Evolutionary conservation across 2,113 vertebrate genomes (phyloP).

Genomic region (Oryzias celebensis): DNA sequence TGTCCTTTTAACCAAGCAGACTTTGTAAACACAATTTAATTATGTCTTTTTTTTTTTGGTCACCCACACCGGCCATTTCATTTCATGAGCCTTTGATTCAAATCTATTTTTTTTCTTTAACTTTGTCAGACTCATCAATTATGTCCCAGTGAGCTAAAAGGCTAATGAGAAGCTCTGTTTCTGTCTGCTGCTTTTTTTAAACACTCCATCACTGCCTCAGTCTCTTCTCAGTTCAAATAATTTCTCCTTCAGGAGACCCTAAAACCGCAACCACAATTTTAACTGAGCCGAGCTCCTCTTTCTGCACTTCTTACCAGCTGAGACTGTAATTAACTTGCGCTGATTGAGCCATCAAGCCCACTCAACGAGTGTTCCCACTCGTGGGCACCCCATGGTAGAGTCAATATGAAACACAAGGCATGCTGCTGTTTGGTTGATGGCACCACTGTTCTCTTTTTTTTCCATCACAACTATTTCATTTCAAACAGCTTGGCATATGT

Average conservation of each 20-base stretch:
- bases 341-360: constrained; percentile 69
- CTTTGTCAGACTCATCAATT: constrained; percentile 27
- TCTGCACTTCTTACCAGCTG: constrained; percentile 51
- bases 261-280: constrained; percentile 38
- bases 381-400: constrained; percentile 42
- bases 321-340: constrained; percentile 67
- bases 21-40: constrained; percentile 59
- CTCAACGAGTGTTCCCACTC: constrained; percentile 38
- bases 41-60: constrained; percentile 40
- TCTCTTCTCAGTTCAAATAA: constrained; percentile 20
- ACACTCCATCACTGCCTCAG: constrained; percentile 9
- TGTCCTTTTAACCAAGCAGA: constrained; percentile 39
- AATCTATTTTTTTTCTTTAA: constrained; percentile 23
- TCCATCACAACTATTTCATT: constrained; percentile 23
- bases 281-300: constrained; percentile 36
- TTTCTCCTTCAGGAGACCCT: constrained; percentile 51
- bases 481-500: not conserved
- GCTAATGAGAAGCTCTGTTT: constrained; percentile 53
- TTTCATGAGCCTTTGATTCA: constrained; percentile 55
- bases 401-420: constrained; percentile 14
- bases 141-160: constrained; percentile 33
- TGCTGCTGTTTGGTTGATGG: constrained; percentile 41
- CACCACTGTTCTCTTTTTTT: constrained; percentile 9
- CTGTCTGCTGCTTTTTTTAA: constrained; percentile 31
- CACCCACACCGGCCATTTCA: constrained; percentile 34